These are phyloP conservation scores for Agriopis leucophaearia DNA, from an alignment of 2,888 invertebrate genomes.

Conservation along the genomic window DNA sequence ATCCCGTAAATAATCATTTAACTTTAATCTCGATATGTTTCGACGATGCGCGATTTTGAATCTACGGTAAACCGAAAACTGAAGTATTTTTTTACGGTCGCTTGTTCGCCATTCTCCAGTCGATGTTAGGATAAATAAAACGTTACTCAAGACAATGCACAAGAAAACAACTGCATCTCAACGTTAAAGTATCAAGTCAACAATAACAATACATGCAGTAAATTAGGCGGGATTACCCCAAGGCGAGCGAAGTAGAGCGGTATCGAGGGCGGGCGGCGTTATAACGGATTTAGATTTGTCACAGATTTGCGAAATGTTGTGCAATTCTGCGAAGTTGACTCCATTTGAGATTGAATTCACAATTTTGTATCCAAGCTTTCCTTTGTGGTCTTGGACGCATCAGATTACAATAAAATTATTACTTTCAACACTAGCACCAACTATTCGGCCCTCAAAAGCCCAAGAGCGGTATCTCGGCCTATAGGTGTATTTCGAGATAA, in stretches of 20 bases:
- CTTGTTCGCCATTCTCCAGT: too few species aligned
- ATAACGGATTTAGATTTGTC: constrained; percentile 35
- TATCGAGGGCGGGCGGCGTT: constrained; percentile 6
- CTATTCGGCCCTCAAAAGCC: too few species aligned
- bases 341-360: not conserved
- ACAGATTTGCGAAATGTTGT: constrained; percentile 44
- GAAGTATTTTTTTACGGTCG: too few species aligned
- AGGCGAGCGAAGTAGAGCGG: constrained; percentile 13
- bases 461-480: too few species aligned
- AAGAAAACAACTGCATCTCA: constrained; percentile 6
- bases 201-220: constrained; percentile 26
- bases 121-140: not conserved
- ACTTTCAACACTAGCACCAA: too few species aligned
- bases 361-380: not conserved
- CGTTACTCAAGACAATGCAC: not conserved
- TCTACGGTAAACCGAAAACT: too few species aligned
- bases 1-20: too few species aligned
- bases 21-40: too few species aligned
- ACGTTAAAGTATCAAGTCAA: not conserved
- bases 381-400: too few species aligned
- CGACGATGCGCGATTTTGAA: too few species aligned
- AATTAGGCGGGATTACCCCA: constrained; percentile 27
- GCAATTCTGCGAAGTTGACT: constrained; percentile 31
- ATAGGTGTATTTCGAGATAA: too few species aligned
- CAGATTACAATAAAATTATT: too few species aligned